Evolutionary conservation across 2,113 vertebrate species (phyloP).

Genomic region (Catharus fuscescens): DNA sequence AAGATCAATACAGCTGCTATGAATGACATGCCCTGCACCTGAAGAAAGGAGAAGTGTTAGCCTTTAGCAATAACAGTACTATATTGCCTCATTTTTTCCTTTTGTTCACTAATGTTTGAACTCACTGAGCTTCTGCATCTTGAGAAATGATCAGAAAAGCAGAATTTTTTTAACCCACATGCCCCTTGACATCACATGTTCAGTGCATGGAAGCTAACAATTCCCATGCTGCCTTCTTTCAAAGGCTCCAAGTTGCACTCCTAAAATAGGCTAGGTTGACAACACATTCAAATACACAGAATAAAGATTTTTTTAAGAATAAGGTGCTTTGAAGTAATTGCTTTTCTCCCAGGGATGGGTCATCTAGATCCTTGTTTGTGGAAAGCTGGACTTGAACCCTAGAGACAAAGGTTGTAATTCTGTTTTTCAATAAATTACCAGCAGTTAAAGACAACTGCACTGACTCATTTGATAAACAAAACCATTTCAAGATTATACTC

Average conservation of each 20-base stretch:
- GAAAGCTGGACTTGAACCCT: not conserved
- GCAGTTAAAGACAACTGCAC: not conserved
- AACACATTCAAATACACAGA: not conserved
- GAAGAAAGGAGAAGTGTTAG: conserved; percentile 13
- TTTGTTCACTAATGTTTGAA: not conserved
- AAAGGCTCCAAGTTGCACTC: not conserved
- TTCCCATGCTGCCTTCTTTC: not conserved
- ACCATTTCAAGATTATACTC: not conserved
- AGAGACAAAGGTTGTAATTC: not conserved
- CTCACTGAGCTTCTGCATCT: not conserved
- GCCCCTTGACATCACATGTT: not conserved
- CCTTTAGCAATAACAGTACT: not conserved
- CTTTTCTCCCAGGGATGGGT: not conserved
- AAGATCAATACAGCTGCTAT: conserved; percentile 93
- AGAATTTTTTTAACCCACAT: not conserved
- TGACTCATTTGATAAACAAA: not conserved
- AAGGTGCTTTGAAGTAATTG: not conserved
- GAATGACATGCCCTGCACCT: conserved; percentile 99
- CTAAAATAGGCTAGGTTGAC: not conserved
- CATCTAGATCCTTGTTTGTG: not conserved
- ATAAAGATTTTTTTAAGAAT: not conserved
- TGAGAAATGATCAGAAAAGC: not conserved
- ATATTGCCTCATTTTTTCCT: not conserved
- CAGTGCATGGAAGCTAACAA: not conserved
- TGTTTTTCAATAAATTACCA: not conserved